phyloP scores from a whole-genome alignment of 2,797 vertebrate genomes.

The Neomorphus geoffroyi region DNA sequence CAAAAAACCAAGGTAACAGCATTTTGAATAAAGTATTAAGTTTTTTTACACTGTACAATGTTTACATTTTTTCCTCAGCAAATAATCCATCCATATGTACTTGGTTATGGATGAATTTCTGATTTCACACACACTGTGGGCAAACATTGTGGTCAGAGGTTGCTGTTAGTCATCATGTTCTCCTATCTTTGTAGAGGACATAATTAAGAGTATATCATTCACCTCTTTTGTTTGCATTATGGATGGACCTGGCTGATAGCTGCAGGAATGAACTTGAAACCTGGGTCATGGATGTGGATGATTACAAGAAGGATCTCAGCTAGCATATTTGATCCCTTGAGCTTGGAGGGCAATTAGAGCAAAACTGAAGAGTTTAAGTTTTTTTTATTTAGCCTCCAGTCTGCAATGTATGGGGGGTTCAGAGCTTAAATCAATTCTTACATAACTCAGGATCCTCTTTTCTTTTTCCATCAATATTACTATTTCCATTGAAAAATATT shows the following conservation, averaged over 20 bases:
- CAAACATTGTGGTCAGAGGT: neutral
- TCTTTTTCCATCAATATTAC: conserved; percentile 67
- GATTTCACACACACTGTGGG: neutral
- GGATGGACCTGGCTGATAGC: conserved; percentile 23
- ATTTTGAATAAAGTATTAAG: neutral
- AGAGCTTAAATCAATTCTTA: conserved; percentile 55
- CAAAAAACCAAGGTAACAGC: neutral
- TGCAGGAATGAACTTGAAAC: neutral
- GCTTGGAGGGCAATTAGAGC: conserved; percentile 3
- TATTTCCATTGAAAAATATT: conserved; percentile 72
- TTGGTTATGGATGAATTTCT: neutral
- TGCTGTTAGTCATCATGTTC: neutral
- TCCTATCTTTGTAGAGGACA: neutral
- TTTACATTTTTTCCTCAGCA: neutral
- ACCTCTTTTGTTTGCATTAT: conserved; percentile 11
- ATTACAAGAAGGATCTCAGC: neutral
- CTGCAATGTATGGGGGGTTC: neutral
- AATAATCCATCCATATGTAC: neutral
- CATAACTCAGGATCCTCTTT: conserved; percentile 39
- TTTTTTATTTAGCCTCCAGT: conserved; percentile 46
- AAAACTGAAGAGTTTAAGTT: neutral
- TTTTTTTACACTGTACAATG: neutral
- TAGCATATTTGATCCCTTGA: conserved; percentile 3
- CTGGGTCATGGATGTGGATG: neutral
- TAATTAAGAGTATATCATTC: neutral